phyloP scores from a whole-genome alignment of 2,797 vertebrate genomes.

The Tangara arthus region DNA sequence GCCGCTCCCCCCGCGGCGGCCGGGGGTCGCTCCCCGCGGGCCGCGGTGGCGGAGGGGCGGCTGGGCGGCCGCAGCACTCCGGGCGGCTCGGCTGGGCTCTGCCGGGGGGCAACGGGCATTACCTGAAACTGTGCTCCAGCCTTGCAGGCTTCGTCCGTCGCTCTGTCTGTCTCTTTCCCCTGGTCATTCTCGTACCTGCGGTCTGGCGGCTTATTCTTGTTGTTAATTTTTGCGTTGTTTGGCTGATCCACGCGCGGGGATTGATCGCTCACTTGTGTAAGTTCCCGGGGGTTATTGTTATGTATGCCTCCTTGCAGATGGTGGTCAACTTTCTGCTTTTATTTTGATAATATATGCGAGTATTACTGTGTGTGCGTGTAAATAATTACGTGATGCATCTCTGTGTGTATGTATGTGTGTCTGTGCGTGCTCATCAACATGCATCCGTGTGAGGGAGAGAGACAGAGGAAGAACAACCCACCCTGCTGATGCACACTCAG shows the following conservation, averaged over 20 bases:
- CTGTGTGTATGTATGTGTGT: background rate
- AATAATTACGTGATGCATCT: background rate
- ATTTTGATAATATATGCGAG: background rate
- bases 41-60: constrained; percentile 41
- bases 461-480: constrained; percentile 1
- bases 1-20: background rate
- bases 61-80: constrained; percentile 6
- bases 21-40: constrained; percentile 44
- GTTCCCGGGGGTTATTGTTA: constrained; percentile 57
- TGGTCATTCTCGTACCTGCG: constrained; percentile 39
- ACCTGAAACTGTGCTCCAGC: constrained; percentile 78
- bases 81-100: constrained; percentile 20
- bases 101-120: constrained; percentile 49
- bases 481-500: background rate
- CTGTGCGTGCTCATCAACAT: background rate
- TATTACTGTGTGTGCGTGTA: background rate
- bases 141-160: constrained; percentile 26
- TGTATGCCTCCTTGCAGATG: constrained; percentile 37
- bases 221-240: constrained; percentile 50
- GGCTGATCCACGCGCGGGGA: constrained; percentile 20
- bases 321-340: constrained; percentile 72
- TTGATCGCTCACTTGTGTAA: constrained; percentile 60
- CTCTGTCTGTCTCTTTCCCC: background rate
- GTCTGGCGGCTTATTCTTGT: background rate
- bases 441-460: background rate